These are phyloP conservation scores for Eristalinus aeneus DNA, from an alignment of 2,888 invertebrate genomes.

Conservation along the genomic window DNA sequence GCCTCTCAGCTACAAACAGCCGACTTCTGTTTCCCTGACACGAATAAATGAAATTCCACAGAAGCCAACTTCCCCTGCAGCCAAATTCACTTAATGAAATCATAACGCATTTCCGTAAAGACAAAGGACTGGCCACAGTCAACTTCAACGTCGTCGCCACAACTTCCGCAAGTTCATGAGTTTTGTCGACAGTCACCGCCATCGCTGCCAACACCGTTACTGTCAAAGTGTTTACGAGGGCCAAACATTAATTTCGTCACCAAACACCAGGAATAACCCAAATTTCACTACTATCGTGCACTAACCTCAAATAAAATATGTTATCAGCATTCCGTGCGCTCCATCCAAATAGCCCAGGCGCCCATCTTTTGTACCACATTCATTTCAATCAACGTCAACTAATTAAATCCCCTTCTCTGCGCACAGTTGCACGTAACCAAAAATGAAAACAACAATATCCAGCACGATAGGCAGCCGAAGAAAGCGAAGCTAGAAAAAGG, in stretches of 20 bases:
- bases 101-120: not conserved
- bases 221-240: not conserved
- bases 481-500: not conserved
- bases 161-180: not conserved
- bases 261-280: not conserved
- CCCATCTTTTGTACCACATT: slow-evolving; percentile 8
- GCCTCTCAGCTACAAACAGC: not conserved
- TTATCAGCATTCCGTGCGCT: slow-evolving; percentile 7
- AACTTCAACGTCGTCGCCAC: not conserved
- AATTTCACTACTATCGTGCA: not conserved
- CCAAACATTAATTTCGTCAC: not conserved
- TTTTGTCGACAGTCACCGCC: too few relatives aligned
- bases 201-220: not conserved
- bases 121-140: not conserved
- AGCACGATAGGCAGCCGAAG: not conserved
- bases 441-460: not conserved
- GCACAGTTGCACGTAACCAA: not conserved
- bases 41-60: not conserved
- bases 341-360: not conserved
- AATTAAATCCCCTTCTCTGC: not conserved
- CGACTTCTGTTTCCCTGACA: not conserved
- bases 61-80: not conserved
- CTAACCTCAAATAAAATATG: slow-evolving; percentile 3
- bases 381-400: slow-evolving; percentile 38
- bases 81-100: not conserved